Conservation (phyloP, 2,113 vertebrate genomes). For the Hypomesus transpacificus region DNA sequence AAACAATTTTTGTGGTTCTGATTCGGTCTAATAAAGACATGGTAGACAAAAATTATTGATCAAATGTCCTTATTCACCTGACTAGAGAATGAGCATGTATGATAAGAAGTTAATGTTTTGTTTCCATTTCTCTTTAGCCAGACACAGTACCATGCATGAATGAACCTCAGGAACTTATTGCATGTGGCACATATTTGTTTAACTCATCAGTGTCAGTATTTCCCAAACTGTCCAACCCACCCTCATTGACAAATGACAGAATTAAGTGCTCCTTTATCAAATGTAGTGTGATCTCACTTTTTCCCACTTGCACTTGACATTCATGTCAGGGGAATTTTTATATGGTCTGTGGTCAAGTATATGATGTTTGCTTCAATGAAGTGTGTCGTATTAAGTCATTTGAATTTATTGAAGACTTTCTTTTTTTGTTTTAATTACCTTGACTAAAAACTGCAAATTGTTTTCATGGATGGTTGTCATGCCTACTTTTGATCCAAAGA, state of each 20-base stretch:
- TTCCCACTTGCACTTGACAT: not conserved
- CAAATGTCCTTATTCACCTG: not conserved
- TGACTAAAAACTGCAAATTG: not conserved
- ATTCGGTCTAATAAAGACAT: too few relatives aligned
- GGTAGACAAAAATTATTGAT: not conserved
- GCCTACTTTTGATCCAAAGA: too few relatives aligned
- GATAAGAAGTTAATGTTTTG: not conserved
- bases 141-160: not conserved
- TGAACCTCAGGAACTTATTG: not conserved
- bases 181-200: not conserved
- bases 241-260: too few relatives aligned
- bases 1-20: not conserved
- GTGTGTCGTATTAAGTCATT: not conserved
- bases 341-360: not conserved
- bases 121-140: not conserved
- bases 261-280: too few relatives aligned
- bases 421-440: not conserved
- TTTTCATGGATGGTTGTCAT: too few relatives aligned
- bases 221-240: too few relatives aligned
- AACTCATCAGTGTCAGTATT: too few relatives aligned
- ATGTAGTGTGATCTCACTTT: not conserved
- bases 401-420: not conserved
- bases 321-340: not conserved
- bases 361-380: not conserved
- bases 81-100: constrained; percentile 6